Evolutionary conservation across 92 coral and sea anemone genomes (phyloP).

Genomic region (Umimayanthus kanabou): DNA sequence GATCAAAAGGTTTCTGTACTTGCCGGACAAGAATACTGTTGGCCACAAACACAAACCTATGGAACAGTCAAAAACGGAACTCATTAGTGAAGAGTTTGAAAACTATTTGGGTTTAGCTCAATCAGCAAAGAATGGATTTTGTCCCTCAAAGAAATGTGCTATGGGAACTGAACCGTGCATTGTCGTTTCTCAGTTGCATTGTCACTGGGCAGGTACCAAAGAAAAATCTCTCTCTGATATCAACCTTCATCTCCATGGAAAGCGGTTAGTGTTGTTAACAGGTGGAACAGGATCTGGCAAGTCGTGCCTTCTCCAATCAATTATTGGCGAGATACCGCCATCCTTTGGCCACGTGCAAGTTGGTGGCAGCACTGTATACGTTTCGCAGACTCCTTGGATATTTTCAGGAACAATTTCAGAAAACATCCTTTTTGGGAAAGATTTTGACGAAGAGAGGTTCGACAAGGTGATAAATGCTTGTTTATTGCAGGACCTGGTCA

Average conservation of each 20-base stretch:
- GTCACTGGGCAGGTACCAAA: neutral
- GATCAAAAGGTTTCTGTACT: neutral
- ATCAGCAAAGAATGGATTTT: neutral
- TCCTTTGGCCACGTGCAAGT: constrained; percentile 1
- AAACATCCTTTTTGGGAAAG: constrained; percentile 35
- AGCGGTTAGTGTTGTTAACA: constrained; percentile 10
- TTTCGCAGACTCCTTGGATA: constrained; percentile 36
- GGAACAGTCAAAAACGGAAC: neutral
- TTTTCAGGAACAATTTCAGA: constrained; percentile 37
- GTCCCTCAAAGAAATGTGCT: neutral
- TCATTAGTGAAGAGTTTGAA: neutral
- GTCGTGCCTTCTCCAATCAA: constrained; percentile 24
- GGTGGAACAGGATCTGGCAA: constrained; percentile 30
- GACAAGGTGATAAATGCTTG: constrained; percentile 13
- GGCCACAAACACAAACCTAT: neutral
- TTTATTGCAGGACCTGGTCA: constrained; percentile 7
- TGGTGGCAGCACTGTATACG: neutral
- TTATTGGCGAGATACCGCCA: constrained; percentile 8
- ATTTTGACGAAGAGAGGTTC: constrained; percentile 18
- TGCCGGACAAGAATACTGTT: neutral
- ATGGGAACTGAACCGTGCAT: constrained; percentile 1
- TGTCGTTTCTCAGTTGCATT: constrained; percentile 2
- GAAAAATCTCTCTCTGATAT: neutral
- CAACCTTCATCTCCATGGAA: constrained; percentile 34
- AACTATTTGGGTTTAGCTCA: neutral